Conservation (phyloP, 2,888 invertebrate genomes). For the Pammene fasciana region DNA sequence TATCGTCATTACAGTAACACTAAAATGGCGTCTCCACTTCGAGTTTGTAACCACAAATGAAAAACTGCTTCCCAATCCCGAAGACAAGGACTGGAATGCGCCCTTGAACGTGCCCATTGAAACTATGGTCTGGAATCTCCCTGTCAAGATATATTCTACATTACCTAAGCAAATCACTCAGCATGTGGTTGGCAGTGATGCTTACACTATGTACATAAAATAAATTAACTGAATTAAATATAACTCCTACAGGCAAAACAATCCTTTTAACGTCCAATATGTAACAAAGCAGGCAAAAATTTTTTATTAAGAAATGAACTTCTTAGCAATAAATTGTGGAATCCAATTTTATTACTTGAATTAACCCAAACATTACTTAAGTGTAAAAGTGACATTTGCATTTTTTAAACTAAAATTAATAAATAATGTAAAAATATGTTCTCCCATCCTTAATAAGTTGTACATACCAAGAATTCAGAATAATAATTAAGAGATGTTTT, state of each 20-base stretch:
- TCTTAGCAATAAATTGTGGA: too few species aligned
- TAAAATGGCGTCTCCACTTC: constrained; percentile 98
- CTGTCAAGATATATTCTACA: constrained; percentile 96
- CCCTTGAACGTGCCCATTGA: constrained; percentile 95
- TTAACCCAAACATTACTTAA: too few species aligned
- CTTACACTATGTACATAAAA: constrained; percentile 70
- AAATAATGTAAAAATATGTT: too few species aligned
- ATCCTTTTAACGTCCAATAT: too few species aligned
- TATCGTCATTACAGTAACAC: constrained; percentile 85
- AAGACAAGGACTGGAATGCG: constrained; percentile 89
- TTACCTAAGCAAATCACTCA: constrained; percentile 92
- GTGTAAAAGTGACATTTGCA: too few species aligned
- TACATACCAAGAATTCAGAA: constrained; percentile 2
- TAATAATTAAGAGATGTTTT: constrained; percentile 11
- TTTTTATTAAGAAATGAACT: too few species aligned
- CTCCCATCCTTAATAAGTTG: too few species aligned
- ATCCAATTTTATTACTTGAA: too few species aligned
- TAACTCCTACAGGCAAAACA: not conserved
- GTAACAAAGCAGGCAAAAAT: too few species aligned
- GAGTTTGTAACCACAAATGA: constrained; percentile 96
- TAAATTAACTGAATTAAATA: constrained; percentile 43
- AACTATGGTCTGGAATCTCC: constrained; percentile 99
- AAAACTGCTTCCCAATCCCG: constrained; percentile 82
- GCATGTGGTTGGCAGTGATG: constrained; percentile 80
- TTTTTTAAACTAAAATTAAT: too few species aligned